These are phyloP conservation scores for Uria lomvia DNA, from an alignment of 2,113 vertebrate genomes.

Conservation along the genomic window DNA sequence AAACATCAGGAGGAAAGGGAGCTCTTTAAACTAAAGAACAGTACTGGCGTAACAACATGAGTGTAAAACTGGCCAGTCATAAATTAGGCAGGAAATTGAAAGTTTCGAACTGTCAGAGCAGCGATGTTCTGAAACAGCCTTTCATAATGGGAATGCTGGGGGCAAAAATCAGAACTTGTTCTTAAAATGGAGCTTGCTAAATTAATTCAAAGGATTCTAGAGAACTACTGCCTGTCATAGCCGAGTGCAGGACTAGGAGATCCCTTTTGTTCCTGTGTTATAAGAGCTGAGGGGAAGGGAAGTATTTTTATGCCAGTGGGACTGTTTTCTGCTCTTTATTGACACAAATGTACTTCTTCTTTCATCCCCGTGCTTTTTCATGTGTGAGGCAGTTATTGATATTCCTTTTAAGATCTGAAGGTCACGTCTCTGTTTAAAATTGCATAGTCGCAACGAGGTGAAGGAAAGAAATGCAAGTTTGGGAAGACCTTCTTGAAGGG, in stretches of 20 bases:
- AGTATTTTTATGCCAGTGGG: not conserved
- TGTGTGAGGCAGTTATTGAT: slow-evolving; percentile 23
- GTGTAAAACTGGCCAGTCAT: slow-evolving; percentile 13
- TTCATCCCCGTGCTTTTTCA: not conserved
- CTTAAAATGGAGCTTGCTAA: slow-evolving; percentile 46
- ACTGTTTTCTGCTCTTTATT: slow-evolving; percentile 32
- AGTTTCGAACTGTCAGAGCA: slow-evolving; percentile 41
- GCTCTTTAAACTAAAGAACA: slow-evolving; percentile 16
- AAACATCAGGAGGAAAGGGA: slow-evolving; percentile 33
- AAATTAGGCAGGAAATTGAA: slow-evolving; percentile 55
- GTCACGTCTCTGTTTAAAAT: slow-evolving; percentile 47
- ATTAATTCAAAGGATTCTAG: slow-evolving; percentile 40
- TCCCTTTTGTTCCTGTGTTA: slow-evolving; percentile 43
- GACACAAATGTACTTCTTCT: slow-evolving; percentile 17
- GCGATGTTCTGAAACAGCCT: slow-evolving; percentile 40
- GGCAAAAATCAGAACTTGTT: slow-evolving; percentile 56
- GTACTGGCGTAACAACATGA: not conserved
- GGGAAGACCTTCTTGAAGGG: not conserved
- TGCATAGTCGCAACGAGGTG: slow-evolving; percentile 4
- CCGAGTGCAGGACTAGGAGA: not conserved
- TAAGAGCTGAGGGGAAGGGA: not conserved
- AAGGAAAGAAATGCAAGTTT: not conserved
- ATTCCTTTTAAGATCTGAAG: slow-evolving; percentile 39
- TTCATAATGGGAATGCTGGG: slow-evolving; percentile 55
- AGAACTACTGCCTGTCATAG: not conserved